Percentiles rank a stretch among this genome's conserved stretches.
These are phyloP conservation scores for Reticulitermes speratus DNA, from an alignment of 1,140 invertebrate genomes.

Conservation along the genomic window DNA sequence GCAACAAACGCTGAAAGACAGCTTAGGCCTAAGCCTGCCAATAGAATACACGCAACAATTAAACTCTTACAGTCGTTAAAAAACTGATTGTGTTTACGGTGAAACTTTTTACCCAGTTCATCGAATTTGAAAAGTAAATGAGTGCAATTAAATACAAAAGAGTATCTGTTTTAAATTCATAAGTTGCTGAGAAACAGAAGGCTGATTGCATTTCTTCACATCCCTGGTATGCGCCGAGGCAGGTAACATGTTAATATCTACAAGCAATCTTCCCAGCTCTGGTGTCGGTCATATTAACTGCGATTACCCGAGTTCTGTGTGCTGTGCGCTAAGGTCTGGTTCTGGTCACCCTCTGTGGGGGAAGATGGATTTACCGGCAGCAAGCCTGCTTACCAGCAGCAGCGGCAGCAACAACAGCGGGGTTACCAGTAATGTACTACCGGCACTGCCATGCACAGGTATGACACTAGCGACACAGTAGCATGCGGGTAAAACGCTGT, in stretches of 20 bases:
- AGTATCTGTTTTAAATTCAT: neutral
- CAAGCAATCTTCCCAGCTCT: slow-evolving; percentile 6
- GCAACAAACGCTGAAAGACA: too few relatives aligned
- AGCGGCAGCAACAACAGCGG: neutral
- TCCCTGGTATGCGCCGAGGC: neutral
- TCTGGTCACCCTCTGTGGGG: neutral
- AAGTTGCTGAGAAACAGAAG: neutral
- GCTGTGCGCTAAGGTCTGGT: neutral
- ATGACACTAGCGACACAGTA: neutral
- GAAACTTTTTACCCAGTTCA: too few relatives aligned
- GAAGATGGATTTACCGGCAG: neutral
- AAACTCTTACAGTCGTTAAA: too few relatives aligned
- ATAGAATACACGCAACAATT: too few relatives aligned
- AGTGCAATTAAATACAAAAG: too few relatives aligned
- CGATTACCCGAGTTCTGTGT: neutral
- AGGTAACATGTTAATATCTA: neutral
- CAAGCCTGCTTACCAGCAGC: neutral
- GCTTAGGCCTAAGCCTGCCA: too few relatives aligned
- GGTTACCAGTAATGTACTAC: neutral
- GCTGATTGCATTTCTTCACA: neutral
- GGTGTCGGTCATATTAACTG: neutral
- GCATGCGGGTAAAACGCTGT: too few relatives aligned
- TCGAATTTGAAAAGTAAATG: too few relatives aligned
- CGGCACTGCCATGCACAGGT: neutral
- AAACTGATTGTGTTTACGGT: too few relatives aligned